Evolutionary conservation across 2,888 invertebrate species (phyloP), one percentile per base, ranked within the genome.

Genomic region (Xestia xanthographa): DNA sequence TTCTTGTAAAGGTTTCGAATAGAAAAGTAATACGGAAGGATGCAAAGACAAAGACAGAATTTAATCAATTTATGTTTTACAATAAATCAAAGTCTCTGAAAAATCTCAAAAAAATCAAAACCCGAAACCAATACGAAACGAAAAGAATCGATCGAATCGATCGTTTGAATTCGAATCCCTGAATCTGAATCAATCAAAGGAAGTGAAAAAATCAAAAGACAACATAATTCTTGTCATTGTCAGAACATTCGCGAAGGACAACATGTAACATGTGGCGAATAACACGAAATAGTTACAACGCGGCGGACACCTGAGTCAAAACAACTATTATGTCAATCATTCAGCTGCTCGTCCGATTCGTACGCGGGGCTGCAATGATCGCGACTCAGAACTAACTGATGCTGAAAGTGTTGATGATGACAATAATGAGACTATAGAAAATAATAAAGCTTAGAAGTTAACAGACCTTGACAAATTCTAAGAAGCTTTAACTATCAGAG

Each of bases 291-390:
- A 72, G 75, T 75, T 81, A 80, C 84, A 77, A 66, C 79, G 79
- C 79, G n/a, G 62, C 79, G 73, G 83, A 83, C 88, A 83, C 72
- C 67, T 70, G 81, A 87, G 88, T 86, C 86, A 83, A 82, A 85
- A 88, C 87, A 86, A 87, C 85, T 85, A 84, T 84, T 86, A 87
- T 86, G 83, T 85, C 90, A 89, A 87, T 89, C 90, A 87, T 79
- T 89, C 69, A 78, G 63, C 72, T 72, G 77, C 82, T 88, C 87
- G 83, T 85, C 81, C 82, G 86, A 89, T 87, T 84, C 86, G 53
- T 65, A 70, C 65, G 80, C 41, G 45, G 65, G 71, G 82, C 34
- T 17, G 8, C 65, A 80, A 48, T 88, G 66, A 62, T 1, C 68
- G 83, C 88, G 89, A 26, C 38, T 63, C 29, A 58, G 6, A 53